A percentile compares a stretch with the other conserved stretches of the same genome.
These are phyloP conservation scores for Chloroceryle amazona DNA, from an alignment of 2,797 vertebrate species.

Conservation along the genomic window DNA sequence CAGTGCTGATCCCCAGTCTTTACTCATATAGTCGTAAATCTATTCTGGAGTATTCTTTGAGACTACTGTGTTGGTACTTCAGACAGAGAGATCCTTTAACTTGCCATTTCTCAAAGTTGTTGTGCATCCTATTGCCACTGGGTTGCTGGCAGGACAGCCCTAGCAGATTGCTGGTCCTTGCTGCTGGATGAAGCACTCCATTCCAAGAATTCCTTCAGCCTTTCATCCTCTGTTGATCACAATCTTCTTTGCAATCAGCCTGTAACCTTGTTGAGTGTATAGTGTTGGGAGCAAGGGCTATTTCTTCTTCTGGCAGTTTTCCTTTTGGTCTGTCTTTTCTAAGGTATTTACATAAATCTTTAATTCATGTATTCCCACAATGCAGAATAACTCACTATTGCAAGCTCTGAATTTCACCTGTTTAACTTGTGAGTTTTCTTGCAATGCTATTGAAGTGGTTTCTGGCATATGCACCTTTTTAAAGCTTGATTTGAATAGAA, in stretches of 20 bases:
- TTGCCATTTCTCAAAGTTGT: background rate
- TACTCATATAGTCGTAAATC: background rate
- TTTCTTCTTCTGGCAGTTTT: background rate
- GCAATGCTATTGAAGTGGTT: background rate
- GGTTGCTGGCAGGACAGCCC: background rate
- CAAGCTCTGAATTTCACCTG: constrained; percentile 5
- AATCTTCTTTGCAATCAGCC: background rate
- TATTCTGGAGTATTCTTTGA: background rate
- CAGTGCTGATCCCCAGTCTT: background rate
- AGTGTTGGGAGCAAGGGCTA: background rate
- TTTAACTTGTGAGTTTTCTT: background rate
- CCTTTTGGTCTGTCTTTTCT: background rate
- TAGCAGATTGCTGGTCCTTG: background rate
- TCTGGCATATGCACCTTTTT: background rate
- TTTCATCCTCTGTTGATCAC: background rate
- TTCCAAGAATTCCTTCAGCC: background rate
- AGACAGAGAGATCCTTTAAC: background rate
- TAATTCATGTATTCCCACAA: background rate
- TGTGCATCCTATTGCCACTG: background rate
- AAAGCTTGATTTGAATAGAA: background rate
- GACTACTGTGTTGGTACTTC: background rate
- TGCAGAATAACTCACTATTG: background rate
- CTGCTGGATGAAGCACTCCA: rapidly evolving
- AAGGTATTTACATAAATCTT: constrained; percentile 19
- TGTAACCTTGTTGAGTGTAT: background rate